phyloP scores from a whole-genome alignment of 2,888 invertebrate genomes.

The Boloria euphrosyne region DNA sequence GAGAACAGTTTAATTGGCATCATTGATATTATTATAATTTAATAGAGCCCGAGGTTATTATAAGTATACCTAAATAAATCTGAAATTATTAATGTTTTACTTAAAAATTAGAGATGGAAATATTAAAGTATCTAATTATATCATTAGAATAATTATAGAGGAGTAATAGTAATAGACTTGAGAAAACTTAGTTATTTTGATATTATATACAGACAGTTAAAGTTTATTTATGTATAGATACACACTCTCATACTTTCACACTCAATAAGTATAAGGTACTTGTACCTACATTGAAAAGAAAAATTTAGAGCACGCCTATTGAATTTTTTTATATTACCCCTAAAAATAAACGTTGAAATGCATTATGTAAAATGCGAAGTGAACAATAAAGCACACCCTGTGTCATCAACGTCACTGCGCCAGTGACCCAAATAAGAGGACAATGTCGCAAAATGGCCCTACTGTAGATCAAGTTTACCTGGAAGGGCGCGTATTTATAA shows the following conservation, averaged over 20 bases:
- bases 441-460: slow-evolving; percentile 68
- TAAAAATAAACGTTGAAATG: slow-evolving; percentile 41
- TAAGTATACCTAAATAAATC: too few relatives aligned
- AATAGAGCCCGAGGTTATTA: neutral
- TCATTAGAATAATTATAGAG: too few relatives aligned
- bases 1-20: slow-evolving; percentile 48
- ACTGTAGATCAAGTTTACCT: slow-evolving; percentile 43
- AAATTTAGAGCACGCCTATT: neutral
- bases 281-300: neutral
- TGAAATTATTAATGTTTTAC: too few relatives aligned
- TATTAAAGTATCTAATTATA: too few relatives aligned
- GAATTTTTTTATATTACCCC: slow-evolving; percentile 4
- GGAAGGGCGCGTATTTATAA: slow-evolving; percentile 29
- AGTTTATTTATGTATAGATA: too few relatives aligned
- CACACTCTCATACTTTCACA: too few relatives aligned
- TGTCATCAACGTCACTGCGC: slow-evolving; percentile 64
- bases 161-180: too few relatives aligned
- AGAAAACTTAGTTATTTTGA: neutral
- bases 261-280: neutral
- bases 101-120: too few relatives aligned
- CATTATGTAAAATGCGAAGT: slow-evolving; percentile 56
- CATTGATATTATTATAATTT: slow-evolving; percentile 29
- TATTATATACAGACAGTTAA: neutral
- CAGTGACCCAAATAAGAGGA: slow-evolving; percentile 73
- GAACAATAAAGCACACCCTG: slow-evolving; percentile 63